Evolutionary conservation across 2,888 invertebrate species (phyloP).

Genomic region (Synanthedon formicaeformis): DNA sequence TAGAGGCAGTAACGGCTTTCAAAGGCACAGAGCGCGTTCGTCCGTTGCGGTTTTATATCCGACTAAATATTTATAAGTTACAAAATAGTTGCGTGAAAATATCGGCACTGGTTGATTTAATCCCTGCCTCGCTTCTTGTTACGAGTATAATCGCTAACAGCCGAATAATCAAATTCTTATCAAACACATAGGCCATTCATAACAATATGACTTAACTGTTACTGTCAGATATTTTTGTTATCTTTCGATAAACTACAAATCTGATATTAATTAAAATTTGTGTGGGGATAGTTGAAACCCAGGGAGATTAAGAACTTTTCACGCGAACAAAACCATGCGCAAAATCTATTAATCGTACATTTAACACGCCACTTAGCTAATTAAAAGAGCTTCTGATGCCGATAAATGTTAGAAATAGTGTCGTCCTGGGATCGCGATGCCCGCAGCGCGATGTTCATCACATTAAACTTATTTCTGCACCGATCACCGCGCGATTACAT

Average conservation of each 20-base stretch:
- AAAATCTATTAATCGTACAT: not conserved
- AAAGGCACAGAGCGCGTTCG: constrained; percentile 46
- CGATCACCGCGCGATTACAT: constrained; percentile 46
- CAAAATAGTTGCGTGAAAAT: constrained; percentile 51
- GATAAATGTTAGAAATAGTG: constrained; percentile 3
- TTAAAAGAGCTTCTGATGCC: constrained; percentile 1
- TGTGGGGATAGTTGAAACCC: too few relatives aligned
- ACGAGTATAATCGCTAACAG: too few relatives aligned
- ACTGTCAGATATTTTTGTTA: too few relatives aligned
- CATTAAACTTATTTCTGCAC: constrained; percentile 46
- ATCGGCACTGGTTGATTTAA: constrained; percentile 18
- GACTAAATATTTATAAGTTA: constrained; percentile 63
- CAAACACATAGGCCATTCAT: too few relatives aligned
- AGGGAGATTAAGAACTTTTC: too few relatives aligned
- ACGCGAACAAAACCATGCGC: too few relatives aligned
- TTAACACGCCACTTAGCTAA: constrained; percentile 4
- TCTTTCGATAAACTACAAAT: too few relatives aligned
- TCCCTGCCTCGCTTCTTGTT: too few relatives aligned
- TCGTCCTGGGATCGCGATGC: constrained; percentile 5
- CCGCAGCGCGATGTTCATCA: constrained; percentile 24
- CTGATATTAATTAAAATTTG: too few relatives aligned
- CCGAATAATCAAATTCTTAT: too few relatives aligned
- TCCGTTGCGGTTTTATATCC: constrained; percentile 54
- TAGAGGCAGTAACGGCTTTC: constrained; percentile 55
- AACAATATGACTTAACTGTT: too few relatives aligned